phyloP scores from a whole-genome alignment of 2,113 vertebrate genomes.

The Hydrochoerus hydrochaeris region DNA sequence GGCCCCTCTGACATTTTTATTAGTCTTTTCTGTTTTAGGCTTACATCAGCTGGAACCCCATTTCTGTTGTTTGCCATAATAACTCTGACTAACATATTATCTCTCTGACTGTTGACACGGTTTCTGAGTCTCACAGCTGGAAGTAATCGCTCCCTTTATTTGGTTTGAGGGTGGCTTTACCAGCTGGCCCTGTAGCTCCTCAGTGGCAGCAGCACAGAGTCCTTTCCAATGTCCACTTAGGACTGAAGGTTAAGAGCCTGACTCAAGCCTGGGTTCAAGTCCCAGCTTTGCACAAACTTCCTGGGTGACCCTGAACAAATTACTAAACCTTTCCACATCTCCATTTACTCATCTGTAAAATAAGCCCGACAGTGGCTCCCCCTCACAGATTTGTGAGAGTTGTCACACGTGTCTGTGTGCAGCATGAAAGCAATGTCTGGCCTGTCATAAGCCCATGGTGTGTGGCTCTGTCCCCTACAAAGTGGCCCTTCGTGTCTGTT shows the following conservation, averaged over 20 bases:
- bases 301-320: background rate
- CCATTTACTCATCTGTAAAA: background rate
- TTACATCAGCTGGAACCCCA: background rate
- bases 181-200: background rate
- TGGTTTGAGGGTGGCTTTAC: background rate
- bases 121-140: background rate
- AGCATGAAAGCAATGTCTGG: background rate
- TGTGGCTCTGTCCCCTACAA: background rate
- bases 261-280: background rate
- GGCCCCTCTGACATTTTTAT: background rate
- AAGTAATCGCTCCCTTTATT: background rate
- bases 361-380: background rate
- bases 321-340: background rate
- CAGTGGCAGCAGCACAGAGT: fast-evolving
- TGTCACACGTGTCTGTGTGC: background rate
- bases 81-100: background rate
- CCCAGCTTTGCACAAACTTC: background rate
- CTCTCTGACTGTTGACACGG: background rate
- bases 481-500: background rate
- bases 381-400: too few relatives aligned
- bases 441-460: too few relatives aligned
- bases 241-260: background rate
- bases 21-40: background rate
- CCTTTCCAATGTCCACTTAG: background rate
- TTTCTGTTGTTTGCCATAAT: background rate